Evolutionary conservation across 2,113 vertebrate species (phyloP).

Genomic region (Nannospalax galili): DNA sequence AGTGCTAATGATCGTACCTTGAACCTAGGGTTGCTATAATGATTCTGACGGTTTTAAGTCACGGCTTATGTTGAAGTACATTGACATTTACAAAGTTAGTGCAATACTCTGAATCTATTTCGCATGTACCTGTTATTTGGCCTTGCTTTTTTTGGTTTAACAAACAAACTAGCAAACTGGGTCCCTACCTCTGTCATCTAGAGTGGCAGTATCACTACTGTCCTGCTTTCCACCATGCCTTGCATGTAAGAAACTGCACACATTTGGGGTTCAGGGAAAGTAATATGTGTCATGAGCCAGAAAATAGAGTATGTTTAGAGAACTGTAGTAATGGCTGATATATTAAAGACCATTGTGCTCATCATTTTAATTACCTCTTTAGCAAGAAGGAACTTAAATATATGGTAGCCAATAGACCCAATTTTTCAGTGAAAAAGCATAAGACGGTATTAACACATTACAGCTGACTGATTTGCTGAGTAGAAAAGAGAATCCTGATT

Average conservation of each 20-base stretch:
- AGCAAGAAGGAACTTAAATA: neutral
- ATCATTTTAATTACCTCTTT: conserved; percentile 14
- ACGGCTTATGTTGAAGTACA: neutral
- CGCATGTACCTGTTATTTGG: neutral
- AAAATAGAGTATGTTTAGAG: neutral
- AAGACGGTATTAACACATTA: neutral
- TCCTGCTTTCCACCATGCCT: neutral
- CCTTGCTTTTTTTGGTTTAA: neutral
- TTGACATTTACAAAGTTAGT: neutral
- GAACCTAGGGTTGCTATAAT: neutral
- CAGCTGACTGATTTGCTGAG: neutral
- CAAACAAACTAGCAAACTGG: neutral
- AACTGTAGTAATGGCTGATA: neutral
- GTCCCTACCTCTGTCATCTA: neutral
- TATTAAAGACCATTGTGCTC: neutral
- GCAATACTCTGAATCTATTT: neutral
- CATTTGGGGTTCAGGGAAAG: neutral
- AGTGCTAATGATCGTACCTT: neutral
- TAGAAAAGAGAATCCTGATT: neutral
- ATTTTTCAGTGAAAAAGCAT: neutral
- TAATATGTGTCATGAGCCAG: neutral
- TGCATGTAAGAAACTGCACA: rapidly evolving
- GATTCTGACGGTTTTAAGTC: neutral
- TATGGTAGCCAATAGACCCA: neutral
- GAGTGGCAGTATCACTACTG: neutral